Evolutionary conservation across 92 coral and sea anemone species (phyloP), one percentile per base, ranked within the genome.

Genomic region (Heteractis magnifica): DNA sequence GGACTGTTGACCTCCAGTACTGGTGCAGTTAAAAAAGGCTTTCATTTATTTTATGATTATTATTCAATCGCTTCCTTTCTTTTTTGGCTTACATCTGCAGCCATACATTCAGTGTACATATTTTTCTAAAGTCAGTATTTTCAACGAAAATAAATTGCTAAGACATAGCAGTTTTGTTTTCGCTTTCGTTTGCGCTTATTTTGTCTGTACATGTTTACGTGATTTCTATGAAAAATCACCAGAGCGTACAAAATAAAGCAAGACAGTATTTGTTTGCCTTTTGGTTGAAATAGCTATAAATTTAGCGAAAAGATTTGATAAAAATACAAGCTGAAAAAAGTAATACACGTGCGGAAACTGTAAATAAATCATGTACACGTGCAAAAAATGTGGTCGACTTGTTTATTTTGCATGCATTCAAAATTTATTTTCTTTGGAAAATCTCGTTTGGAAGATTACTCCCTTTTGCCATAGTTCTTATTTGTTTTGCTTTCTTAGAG

Each of bases 1-100:
- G 13, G 84, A 81, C 84, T 81, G 76, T 81, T 75, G 84, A 81
- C 50, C 73, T 52, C 60, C 5, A 68, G 84, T 81, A 70, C 84
- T 81, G 84, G 84, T 81, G 84, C 55, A 76, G 58, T 52, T 52
- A 4, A 20, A 51, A 51, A 51, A 41, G 51, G 34, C 65, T 70
- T 48, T 41, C 62, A 70, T 70, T 65, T 60, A 56, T 68, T 68
- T 26, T 71, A 68, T 78, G 41, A 6, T n/a, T 19, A 68, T 51
- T 50, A 50, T 68, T 64, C 11, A 65, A 44, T 65, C 52, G 15
- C n/a, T 64, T 64, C n/a, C 49, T 26, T 34, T 34, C 44, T 34
- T 34, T 34, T 68, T 68, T 4, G 73, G 13, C 49, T 68, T 68
- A 49, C 74, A 62, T 65, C 13, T 59, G 49, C 52, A 78, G 72